Evolutionary conservation across 2,888 invertebrate genomes (phyloP), one percentile per base, ranked within the genome.

Genomic region (Acanthosepion pharaonis): DNA sequence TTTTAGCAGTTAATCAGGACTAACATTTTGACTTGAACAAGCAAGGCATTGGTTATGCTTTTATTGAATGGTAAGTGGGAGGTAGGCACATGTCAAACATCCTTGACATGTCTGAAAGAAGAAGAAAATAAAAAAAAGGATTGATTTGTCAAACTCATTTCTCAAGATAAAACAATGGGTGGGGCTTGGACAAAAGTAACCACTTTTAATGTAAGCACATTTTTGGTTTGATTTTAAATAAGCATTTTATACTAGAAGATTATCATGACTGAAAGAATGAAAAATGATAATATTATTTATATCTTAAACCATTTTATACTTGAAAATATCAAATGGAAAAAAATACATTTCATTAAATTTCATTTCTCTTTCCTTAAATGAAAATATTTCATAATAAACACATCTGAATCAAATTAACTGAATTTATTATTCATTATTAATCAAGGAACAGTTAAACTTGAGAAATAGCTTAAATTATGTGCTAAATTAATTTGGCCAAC

Each of bases 71-170:
- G 78, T 78, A 33, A n/a, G 15, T n/a, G 78, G n/a, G 78, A 18
- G n/a, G 78, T 78, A 33, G n/a, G n/a, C 78, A 78, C n/a, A 78
- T 78, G 78, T 78, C 78, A 78, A 78, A 78, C 78, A 78, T 78
- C 78, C 78, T 78, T 78, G 78, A 78, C 78, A 78, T 78, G 78
- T 33, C 78, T 78, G n/a, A 11, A n/a, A 78, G 78, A 78, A 33
- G 78, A 78, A 78, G n/a, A 78, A 59, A 28, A 78, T 78, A 28
- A 78, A n/a, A 33, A 33, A 78, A 78, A 78, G 78, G 78, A 78
- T 33, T 78, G 78, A 78, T 78, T 78, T 33, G 78, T n/a, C 78
- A 78, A n/a, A n/a, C 23, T 78, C 78, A n/a, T 78, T 78, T 78
- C 78, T 78, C 78, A 8, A n/a, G n/a, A 78, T n/a, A 33, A 78